Percentiles rank a stretch among this genome's conserved stretches.
Conservation (phyloP, 92 coral and sea anemone species). For the Paragorgia papillata region DNA sequence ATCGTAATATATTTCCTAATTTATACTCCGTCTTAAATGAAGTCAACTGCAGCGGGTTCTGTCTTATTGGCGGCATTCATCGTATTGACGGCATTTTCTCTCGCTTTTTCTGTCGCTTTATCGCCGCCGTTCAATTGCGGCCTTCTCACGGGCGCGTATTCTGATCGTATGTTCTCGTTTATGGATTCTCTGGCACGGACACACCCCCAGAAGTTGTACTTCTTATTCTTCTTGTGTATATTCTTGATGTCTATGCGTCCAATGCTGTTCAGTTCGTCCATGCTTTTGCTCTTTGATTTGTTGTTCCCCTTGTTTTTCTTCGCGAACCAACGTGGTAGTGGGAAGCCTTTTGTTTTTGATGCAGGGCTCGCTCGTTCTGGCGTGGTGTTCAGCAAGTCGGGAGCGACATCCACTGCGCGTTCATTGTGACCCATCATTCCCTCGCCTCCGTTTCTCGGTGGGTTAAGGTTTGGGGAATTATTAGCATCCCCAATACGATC, state of each 20-base stretch:
- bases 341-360: constrained; percentile 10
- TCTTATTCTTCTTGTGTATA: constrained; percentile 41
- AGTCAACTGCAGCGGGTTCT: constrained; percentile 15
- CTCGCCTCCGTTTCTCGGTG: neutral
- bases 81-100: neutral
- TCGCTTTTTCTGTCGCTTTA: neutral
- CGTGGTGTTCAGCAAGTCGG: constrained; percentile 29
- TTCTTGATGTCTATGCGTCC: constrained; percentile 35
- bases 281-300: constrained; percentile 27
- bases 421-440: constrained; percentile 7
- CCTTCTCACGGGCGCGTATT: constrained; percentile 43
- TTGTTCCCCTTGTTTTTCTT: constrained; percentile 4
- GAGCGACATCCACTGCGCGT: constrained; percentile 39
- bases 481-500: constrained; percentile 40
- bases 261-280: constrained; percentile 31
- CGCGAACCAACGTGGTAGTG: constrained; percentile 6
- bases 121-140: constrained; percentile 5
- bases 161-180: constrained; percentile 38
- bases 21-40: constrained; percentile 2
- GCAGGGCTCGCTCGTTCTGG: neutral
- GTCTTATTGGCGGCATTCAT: neutral
- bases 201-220: constrained; percentile 43
- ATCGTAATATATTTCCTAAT: constrained; percentile 1
- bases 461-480: constrained; percentile 2
- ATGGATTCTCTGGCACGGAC: constrained; percentile 43